Conservation (phyloP, 2,113 vertebrate genomes). For the Megaceryle maxima region DNA sequence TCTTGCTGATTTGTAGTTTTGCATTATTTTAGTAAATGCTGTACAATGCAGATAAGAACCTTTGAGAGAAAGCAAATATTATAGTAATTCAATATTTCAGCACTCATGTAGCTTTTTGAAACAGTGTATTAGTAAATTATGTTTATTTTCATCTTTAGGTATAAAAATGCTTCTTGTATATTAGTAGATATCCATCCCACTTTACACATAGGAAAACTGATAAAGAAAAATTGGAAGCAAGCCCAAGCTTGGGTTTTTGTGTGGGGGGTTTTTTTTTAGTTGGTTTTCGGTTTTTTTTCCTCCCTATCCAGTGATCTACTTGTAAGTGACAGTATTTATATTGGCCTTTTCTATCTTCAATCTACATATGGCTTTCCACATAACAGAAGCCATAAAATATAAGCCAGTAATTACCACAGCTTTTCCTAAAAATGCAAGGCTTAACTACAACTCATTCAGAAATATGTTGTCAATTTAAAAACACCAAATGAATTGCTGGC, state of each 20-base stretch:
- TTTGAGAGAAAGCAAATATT: background rate
- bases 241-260: background rate
- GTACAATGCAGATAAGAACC: background rate
- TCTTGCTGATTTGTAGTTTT: background rate
- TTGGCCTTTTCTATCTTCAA: background rate
- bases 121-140: background rate
- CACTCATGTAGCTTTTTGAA: background rate
- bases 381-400: background rate
- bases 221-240: background rate
- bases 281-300: background rate
- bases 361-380: background rate
- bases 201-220: background rate
- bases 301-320: background rate
- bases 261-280: too few relatives aligned
- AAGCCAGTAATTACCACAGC: constrained; percentile 3
- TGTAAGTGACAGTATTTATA: background rate
- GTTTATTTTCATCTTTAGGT: background rate
- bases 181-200: background rate
- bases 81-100: background rate
- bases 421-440: background rate
- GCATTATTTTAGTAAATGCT: background rate
- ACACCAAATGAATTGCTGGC: background rate
- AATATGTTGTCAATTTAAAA: background rate
- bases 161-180: background rate
- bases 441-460: constrained; percentile 12